phyloP scores from a whole-genome alignment of 2,888 invertebrate species.

The Tiliacea aurago region DNA sequence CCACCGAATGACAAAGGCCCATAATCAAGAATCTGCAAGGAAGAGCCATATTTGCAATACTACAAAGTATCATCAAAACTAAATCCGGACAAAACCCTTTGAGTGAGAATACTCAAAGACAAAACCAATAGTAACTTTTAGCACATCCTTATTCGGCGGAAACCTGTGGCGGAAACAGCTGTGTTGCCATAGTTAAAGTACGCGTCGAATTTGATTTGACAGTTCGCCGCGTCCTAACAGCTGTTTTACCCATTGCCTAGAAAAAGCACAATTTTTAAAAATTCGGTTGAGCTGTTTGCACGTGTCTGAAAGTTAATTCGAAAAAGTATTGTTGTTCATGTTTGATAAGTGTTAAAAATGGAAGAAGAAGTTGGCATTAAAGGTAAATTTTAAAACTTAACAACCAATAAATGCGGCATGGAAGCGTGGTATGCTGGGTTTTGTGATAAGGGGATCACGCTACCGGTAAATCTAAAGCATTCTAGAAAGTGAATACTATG shows the following conservation, averaged over 20 bases:
- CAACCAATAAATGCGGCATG: slow-evolving; percentile 51
- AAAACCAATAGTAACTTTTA: slow-evolving; percentile 9
- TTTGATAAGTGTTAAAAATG: slow-evolving; percentile 73
- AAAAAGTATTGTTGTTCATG: slow-evolving; percentile 53
- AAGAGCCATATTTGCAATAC: not conserved
- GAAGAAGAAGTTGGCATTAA: slow-evolving; percentile 81
- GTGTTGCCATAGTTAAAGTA: slow-evolving; percentile 74
- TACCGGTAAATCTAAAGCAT: slow-evolving; percentile 50
- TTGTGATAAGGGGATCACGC: slow-evolving; percentile 59
- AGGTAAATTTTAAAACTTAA: slow-evolving; percentile 73
- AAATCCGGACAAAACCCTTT: no score
- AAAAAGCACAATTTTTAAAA: slow-evolving; percentile 76
- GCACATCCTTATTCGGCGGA: slow-evolving; percentile 59
- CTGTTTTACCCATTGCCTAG: slow-evolving; percentile 82
- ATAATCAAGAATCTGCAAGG: not conserved
- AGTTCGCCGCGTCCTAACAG: slow-evolving; percentile 87
- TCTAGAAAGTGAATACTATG: slow-evolving; percentile 23
- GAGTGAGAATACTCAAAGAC: no score
- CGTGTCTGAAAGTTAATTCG: slow-evolving; percentile 77
- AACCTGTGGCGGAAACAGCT: slow-evolving; percentile 71
- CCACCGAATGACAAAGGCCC: no score
- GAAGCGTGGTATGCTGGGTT: slow-evolving; percentile 62
- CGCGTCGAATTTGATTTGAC: slow-evolving; percentile 84
- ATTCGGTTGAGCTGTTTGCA: slow-evolving; percentile 75
- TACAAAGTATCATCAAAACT: not conserved